phyloP scores from a whole-genome alignment of 2,797 vertebrate species.

The Clarias fuscus region DNA sequence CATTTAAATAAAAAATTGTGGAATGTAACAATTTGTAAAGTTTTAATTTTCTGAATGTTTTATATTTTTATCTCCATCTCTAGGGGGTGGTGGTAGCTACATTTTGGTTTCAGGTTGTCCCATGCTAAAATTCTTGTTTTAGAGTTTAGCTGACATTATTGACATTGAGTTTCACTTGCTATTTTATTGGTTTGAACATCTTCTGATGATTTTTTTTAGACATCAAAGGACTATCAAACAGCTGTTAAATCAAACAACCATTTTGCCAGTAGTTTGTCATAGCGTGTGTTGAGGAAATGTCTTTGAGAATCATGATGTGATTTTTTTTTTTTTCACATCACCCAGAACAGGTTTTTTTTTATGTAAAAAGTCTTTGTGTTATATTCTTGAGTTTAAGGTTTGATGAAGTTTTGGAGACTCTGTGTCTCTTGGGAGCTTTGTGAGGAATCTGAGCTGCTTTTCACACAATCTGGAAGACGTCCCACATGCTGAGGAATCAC shows the following conservation, averaged over 20 bases:
- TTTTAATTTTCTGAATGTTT: not conserved
- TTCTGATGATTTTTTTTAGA: not conserved
- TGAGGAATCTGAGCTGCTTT: constrained; percentile 6
- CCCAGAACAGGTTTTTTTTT: not conserved
- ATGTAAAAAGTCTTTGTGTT: not conserved
- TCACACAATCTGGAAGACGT: constrained; percentile 24
- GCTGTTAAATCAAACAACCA: too few relatives aligned
- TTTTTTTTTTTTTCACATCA: not conserved
- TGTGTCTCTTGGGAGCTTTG: not conserved
- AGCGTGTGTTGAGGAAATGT: not conserved
- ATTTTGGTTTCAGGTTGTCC: not conserved
- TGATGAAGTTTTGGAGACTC: not conserved
- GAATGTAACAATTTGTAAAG: too few relatives aligned
- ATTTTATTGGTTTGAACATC: not conserved
- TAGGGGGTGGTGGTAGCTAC: not conserved
- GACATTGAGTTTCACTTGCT: not conserved
- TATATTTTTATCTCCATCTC: not conserved
- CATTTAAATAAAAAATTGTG: not conserved
- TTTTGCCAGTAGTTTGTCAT: not conserved
- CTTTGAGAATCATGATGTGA: too few relatives aligned
- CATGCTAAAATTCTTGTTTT: not conserved
- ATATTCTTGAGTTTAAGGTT: not conserved
- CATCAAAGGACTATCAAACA: not conserved
- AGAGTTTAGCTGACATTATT: not conserved
- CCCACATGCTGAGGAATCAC: constrained; percentile 28